phyloP scores from a whole-genome alignment of 2,113 vertebrate species.

The Zosterops lateralis region DNA sequence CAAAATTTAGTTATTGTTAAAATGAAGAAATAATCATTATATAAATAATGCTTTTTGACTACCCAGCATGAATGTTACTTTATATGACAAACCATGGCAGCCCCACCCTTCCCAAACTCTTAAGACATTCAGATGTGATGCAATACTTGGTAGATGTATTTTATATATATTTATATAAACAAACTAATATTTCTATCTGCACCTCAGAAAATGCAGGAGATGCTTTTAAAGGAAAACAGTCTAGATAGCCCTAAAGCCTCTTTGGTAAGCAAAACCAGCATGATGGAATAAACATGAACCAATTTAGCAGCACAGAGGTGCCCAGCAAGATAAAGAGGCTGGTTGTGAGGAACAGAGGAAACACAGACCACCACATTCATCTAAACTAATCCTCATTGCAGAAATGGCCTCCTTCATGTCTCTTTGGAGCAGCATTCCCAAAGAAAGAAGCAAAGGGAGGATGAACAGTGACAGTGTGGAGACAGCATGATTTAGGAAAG shows the following conservation, averaged over 20 bases:
- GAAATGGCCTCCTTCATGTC: neutral
- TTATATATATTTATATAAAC: neutral
- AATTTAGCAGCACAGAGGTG: neutral
- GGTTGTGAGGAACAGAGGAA: neutral
- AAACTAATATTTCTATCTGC: neutral
- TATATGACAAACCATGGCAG: neutral
- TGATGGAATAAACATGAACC: neutral
- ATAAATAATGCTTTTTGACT: neutral
- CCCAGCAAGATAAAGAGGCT: neutral
- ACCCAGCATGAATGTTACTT: neutral
- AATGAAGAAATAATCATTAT: neutral
- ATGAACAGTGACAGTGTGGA: constrained; percentile 44
- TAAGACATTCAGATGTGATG: neutral
- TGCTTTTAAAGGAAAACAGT: neutral
- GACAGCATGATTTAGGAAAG: constrained; percentile 55
- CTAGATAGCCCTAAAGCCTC: neutral
- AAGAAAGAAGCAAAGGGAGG: neutral
- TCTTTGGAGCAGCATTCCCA: constrained; percentile 24
- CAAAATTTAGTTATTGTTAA: neutral
- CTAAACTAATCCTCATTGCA: neutral
- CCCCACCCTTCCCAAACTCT: neutral
- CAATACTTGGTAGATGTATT: neutral
- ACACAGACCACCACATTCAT: neutral
- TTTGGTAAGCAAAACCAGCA: neutral
- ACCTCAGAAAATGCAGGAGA: neutral